phyloP scores from a whole-genome alignment of 1,140 invertebrate species.

The Lithobius niger region DNA sequence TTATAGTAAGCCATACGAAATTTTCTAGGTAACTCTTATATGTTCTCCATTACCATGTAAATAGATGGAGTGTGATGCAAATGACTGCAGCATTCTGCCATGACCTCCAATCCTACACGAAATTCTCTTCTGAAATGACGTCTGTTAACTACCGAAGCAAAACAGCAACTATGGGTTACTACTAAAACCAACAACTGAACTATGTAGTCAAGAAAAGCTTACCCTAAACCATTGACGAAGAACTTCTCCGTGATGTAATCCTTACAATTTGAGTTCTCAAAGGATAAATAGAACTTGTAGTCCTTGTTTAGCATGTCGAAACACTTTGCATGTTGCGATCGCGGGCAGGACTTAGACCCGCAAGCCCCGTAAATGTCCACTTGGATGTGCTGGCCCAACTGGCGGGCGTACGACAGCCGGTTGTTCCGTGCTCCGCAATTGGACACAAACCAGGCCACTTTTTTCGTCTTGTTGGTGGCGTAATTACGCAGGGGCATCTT shows the following conservation, averaged over 20 bases:
- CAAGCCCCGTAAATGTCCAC: slow-evolving; percentile 45
- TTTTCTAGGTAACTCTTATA: no score
- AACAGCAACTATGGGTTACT: no score
- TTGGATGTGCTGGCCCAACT: slow-evolving; percentile 39
- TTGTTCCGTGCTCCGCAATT: slow-evolving; percentile 42
- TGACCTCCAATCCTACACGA: no score
- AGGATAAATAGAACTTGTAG: slow-evolving; percentile 60
- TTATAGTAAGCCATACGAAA: no score
- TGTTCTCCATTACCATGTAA: no score
- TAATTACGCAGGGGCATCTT: slow-evolving; percentile 39
- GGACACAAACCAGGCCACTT: slow-evolving; percentile 44
- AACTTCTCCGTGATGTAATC: slow-evolving; percentile 56
- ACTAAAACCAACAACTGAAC: no score
- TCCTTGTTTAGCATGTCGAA: slow-evolving; percentile 28
- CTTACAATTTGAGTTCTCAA: slow-evolving; percentile 57
- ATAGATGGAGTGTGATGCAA: no score
- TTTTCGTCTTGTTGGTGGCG: not conserved
- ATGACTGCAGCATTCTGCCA: no score
- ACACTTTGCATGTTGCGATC: slow-evolving; percentile 45
- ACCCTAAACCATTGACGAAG: slow-evolving; percentile 18
- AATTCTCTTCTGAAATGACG: no score
- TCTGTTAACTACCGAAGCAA: no score
- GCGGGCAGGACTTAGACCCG: slow-evolving; percentile 36
- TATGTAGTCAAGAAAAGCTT: not conserved
- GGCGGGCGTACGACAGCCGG: slow-evolving; percentile 43